Percentiles rank a stretch among this genome's conserved stretches.
Conservation (phyloP, 23 tunicate species). For the Botrylloides violaceus region DNA sequence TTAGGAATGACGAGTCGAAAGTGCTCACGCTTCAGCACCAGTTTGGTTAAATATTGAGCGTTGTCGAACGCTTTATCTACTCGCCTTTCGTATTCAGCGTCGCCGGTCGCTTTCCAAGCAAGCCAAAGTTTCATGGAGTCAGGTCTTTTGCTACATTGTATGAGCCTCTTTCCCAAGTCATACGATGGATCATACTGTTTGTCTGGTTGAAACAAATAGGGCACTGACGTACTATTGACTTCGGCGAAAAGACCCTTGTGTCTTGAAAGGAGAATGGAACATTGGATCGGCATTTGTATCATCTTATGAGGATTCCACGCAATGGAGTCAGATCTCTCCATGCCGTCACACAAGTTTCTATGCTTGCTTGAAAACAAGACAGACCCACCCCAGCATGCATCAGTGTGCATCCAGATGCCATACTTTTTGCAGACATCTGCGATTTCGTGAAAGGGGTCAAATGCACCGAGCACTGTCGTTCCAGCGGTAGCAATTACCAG, state of each 20-base stretch:
- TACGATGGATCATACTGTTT: slow-evolving; percentile 88
- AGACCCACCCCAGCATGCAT: slow-evolving; percentile 95
- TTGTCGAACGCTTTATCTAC: slow-evolving; percentile 67
- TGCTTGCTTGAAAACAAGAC: slow-evolving; percentile 60
- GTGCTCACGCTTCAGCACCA: slow-evolving; percentile 39
- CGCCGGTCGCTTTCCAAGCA: slow-evolving; percentile 85
- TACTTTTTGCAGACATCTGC: slow-evolving; percentile 63
- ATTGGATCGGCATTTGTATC: slow-evolving; percentile 67
- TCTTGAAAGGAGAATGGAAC: slow-evolving; percentile 50
- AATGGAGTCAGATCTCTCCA: slow-evolving; percentile 74
- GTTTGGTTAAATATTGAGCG: slow-evolving; percentile 37
- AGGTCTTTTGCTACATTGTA: slow-evolving; percentile 46
- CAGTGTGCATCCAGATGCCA: slow-evolving; percentile 83
- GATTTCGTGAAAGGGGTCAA: slow-evolving; percentile 61
- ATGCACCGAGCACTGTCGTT: slow-evolving; percentile 76
- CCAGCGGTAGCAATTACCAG: slow-evolving; percentile 83
- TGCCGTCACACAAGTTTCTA: slow-evolving; percentile 48
- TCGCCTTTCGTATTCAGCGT: slow-evolving; percentile 38
- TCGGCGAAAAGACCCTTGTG: slow-evolving; percentile 48
- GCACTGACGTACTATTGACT: slow-evolving; percentile 35
- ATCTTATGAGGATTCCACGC: slow-evolving; percentile 98
- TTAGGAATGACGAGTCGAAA: slow-evolving; percentile 49
- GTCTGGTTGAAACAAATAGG: slow-evolving; percentile 88
- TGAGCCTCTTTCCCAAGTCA: slow-evolving; percentile 67
- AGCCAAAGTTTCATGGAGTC: slow-evolving; percentile 81